Base-by-base conservation (phyloP, 2,113 vertebrate species). In the Sinocyclocheilus maitianheensis region DNA sequence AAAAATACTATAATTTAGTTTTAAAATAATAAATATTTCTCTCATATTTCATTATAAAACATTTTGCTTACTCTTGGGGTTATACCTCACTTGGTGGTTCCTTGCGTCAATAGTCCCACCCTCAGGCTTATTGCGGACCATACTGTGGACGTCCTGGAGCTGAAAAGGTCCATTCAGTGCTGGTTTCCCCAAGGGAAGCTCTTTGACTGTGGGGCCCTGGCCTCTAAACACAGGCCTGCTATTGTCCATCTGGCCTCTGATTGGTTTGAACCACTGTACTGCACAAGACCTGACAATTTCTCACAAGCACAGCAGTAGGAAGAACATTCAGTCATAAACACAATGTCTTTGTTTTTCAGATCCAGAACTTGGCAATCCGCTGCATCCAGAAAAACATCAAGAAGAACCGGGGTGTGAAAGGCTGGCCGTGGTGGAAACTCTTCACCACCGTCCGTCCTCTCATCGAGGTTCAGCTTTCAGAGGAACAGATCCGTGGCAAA, bases 301-400 rank as follows among this genome's bases (percentile, higher is more conserved):
- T 72, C 24, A 69, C 48, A 12, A 72, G 6, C 69, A 71, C 40
- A 30, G 20, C 20, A 5, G 46, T n/a, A 34, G 7, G 5, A 48
- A 43, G 12, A 30, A 67, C 60, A 67, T 43, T 34, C 26, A 72
- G 18, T 11, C 37, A 48, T 37, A 30, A 62, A 11, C 75, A 65
- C 7, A 78, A 40, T 16, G 0, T 67, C 37, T 30, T 30, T 75
- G 16, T 40, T 43, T 79, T 62, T 79, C 94, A 99, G 98, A 97
- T 99, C 91, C 98, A 99, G 91, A 95, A 98, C 93, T 89, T 99
- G 93, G 98, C 98, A 26, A 98, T 99, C 86, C 97, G 97, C 84
- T 99, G 98, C 26, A 97, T 99, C 83, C 98, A 99, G 95, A 99
- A 99, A 94, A 99, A 99, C 94, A 98, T 99, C 81, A 96, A 97